Evolutionary conservation across 1,140 invertebrate genomes (phyloP), one percentile per base, ranked within the genome.

Genomic region (Dryas iulia): DNA sequence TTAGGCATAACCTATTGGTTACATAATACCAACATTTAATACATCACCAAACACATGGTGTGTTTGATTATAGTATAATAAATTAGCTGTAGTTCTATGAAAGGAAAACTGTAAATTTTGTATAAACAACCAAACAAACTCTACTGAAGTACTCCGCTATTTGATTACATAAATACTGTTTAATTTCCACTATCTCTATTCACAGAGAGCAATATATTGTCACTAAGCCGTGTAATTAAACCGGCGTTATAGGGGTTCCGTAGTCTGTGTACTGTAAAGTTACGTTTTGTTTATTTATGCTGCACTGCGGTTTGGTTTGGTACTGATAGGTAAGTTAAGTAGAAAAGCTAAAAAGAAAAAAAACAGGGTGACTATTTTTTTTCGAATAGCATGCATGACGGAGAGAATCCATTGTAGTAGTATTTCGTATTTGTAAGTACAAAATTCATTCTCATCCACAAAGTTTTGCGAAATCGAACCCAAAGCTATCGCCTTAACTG

Each of bases 151-250:
- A n/a, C n/a, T n/a, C n/a, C 14, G 21, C n/a, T n/a, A 47, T 47
- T 47, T 18, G 18, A 47, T 47, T 21, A 47, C 39, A 47, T 47
- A 47, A 47, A 47, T 47, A 47, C 39, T 2, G 6, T 47, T 47
- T 47, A 18, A 47, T 47, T 47, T 14, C 39, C 14, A 47, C 39
- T 47, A 47, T 47, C 18, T 21, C 14, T 21, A 21, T 47, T 47
- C 39, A 47, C 39, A 47, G 39, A 47, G 39, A 47, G 39, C 39
- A 21, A 47, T 47, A 47, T 21, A 47, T 47, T 47, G 39, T 47
- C 39, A 18, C 14, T 47, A 47, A 47, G 39, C 39, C 14, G 5
- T 8, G 39, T 47, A 47, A 47, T 47, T 47, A 47, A 47, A 47
- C 14, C 14, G 39, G 21, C 39, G 39, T 47, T 47, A 21, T 21